A percentile compares a stretch with the other conserved stretches of the same genome.
Evolutionary conservation across 2,797 vertebrate genomes (phyloP).

Genomic region (Chanos chanos): DNA sequence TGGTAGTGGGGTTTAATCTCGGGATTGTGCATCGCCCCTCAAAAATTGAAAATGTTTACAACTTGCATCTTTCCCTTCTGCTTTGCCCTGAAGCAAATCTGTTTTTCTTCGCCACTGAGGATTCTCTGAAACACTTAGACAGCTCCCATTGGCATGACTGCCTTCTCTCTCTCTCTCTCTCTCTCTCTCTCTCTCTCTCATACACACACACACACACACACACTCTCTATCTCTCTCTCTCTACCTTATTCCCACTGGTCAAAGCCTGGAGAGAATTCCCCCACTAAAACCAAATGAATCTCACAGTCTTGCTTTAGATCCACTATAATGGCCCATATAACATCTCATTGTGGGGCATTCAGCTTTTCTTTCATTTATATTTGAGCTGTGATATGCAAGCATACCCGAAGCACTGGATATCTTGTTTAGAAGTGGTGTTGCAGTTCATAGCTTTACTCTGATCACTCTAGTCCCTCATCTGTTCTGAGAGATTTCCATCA

Average conservation of each 20-base stretch:
- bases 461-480: conserved; percentile 7
- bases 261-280: too few species aligned
- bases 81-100: background rate
- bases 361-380: conserved; percentile 24
- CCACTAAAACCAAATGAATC: background rate
- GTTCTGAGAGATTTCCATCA: background rate
- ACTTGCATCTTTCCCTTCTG: too few species aligned
- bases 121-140: background rate
- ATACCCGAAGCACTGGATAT: conserved; percentile 23
- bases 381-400: conserved; percentile 19
- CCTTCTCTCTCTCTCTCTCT: background rate
- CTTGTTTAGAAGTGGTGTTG: conserved; percentile 29
- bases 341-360: conserved; percentile 13
- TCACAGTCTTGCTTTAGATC: background rate
- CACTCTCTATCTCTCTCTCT: too few species aligned
- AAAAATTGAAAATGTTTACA: background rate
- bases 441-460: conserved; percentile 14
- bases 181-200: background rate
- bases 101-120: background rate
- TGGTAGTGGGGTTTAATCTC: background rate
- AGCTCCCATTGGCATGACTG: background rate
- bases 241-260: too few species aligned
- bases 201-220: background rate
- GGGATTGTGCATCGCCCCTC: background rate
- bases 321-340: conserved; percentile 5